These are phyloP conservation scores for Drosophila prostipennis DNA, from an alignment of 2,888 invertebrate species.

Conservation along the genomic window DNA sequence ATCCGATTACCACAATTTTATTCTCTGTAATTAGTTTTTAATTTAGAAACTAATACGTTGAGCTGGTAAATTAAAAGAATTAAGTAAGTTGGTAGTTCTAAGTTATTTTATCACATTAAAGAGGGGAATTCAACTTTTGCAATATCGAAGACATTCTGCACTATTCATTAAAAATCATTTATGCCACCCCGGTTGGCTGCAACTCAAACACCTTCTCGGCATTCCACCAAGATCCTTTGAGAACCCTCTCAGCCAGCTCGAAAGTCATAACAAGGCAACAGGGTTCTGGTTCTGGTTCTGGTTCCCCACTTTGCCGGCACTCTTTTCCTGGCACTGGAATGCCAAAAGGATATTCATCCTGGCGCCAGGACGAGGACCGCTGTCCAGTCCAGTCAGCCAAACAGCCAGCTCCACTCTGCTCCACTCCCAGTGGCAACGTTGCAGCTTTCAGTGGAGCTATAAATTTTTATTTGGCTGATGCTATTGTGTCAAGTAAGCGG, in stretches of 20 bases:
- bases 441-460: slow-evolving; percentile 74
- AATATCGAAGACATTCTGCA: slow-evolving; percentile 46
- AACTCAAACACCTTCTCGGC: slow-evolving; percentile 54
- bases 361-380: slow-evolving; percentile 26
- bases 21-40: too few species aligned
- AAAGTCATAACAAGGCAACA: slow-evolving; percentile 72
- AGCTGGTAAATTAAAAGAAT: too few species aligned
- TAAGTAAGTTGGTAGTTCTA: too few species aligned
- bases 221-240: slow-evolving; percentile 1
- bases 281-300: slow-evolving; percentile 40
- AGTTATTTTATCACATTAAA: not conserved
- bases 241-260: slow-evolving; percentile 27
- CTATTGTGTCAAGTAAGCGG: slow-evolving; percentile 71
- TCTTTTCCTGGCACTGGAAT: slow-evolving; percentile 22
- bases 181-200: slow-evolving; percentile 47
- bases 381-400: slow-evolving; percentile 33
- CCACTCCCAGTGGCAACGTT: slow-evolving; percentile 44
- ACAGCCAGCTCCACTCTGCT: too few species aligned
- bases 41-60: too few species aligned
- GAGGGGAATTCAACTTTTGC: slow-evolving; percentile 2
- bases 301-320: slow-evolving; percentile 10
- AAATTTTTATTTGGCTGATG: slow-evolving; percentile 78
- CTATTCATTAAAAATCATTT: slow-evolving; percentile 69
- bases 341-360: slow-evolving; percentile 29
- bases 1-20: too few species aligned